These are phyloP conservation scores for Rugalucina vietnamica DNA, from an alignment of 2,888 invertebrate genomes.

Conservation along the genomic window DNA sequence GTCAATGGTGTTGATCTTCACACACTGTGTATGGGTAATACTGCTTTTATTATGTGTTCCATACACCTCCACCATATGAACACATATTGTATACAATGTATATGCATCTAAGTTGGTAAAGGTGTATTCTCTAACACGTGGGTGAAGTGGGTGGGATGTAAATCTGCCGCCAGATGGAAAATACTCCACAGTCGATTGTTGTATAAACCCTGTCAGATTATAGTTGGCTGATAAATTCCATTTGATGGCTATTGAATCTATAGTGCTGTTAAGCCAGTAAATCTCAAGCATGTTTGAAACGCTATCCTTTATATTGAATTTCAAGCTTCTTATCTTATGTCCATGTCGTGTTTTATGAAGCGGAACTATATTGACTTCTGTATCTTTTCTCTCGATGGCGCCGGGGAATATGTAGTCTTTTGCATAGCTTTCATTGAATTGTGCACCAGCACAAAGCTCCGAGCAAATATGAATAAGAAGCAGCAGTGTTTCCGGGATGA, in stretches of 20 bases:
- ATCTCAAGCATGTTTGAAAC: slow-evolving; percentile 33
- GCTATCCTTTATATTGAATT: not conserved
- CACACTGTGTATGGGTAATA: slow-evolving; percentile 61
- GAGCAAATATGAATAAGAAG: not conserved
- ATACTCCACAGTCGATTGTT: slow-evolving; percentile 53
- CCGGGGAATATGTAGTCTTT: not conserved
- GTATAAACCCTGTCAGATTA: slow-evolving; percentile 38
- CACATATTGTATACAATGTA: slow-evolving; percentile 59
- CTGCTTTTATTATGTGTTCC: slow-evolving; percentile 45
- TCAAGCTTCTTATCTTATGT: not conserved
- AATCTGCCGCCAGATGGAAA: slow-evolving; percentile 49
- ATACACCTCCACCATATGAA: slow-evolving; percentile 46
- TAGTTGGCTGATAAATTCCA: slow-evolving; percentile 37
- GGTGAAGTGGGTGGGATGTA: slow-evolving; percentile 48
- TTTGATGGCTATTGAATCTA: slow-evolving; percentile 45
- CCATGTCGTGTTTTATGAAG: not conserved
- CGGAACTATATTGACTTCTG: not conserved
- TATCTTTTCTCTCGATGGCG: not conserved
- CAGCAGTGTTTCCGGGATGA: not conserved
- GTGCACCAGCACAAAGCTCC: not conserved
- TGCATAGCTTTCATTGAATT: slow-evolving; percentile 3
- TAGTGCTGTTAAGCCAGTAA: slow-evolving; percentile 54
- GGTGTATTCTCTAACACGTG: slow-evolving; percentile 41
- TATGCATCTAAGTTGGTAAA: slow-evolving; percentile 43
- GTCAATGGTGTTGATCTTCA: slow-evolving; percentile 62